Evolutionary conservation across 2,797 vertebrate species (phyloP).

Genomic region (Thalassophryne amazonica): DNA sequence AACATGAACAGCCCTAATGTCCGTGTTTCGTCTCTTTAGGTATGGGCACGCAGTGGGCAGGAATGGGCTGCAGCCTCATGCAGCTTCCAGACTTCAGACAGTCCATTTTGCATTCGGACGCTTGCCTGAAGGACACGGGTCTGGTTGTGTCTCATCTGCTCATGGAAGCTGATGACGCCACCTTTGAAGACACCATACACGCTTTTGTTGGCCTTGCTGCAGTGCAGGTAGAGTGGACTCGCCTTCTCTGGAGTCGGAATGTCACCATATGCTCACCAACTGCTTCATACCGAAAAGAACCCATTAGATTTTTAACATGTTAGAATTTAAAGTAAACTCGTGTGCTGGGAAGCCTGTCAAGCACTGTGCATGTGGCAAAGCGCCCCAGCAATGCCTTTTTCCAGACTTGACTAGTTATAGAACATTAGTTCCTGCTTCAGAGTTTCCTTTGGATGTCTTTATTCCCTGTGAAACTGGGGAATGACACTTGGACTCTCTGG

Average conservation of each 20-base stretch:
- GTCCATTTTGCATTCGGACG: constrained; percentile 87
- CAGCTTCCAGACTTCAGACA: constrained; percentile 83
- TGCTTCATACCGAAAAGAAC: too few species aligned
- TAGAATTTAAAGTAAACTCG: neutral
- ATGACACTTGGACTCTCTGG: too few species aligned
- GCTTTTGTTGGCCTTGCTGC: constrained; percentile 94
- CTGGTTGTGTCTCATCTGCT: constrained; percentile 87
- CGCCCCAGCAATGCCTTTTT: too few species aligned
- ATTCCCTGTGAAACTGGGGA: too few species aligned
- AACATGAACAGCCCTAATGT: too few species aligned
- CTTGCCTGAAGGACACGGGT: constrained; percentile 82
- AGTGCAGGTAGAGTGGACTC: constrained; percentile 83
- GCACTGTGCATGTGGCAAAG: too few species aligned
- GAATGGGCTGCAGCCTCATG: constrained; percentile 95
- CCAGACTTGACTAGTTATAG: too few species aligned
- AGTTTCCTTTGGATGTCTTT: too few species aligned
- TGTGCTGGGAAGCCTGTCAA: too few species aligned
- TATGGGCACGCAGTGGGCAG: constrained; percentile 95
- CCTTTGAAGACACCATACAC: constrained; percentile 88
- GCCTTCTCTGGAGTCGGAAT: neutral
- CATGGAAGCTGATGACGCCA: constrained; percentile 80
- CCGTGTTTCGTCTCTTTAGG: constrained; percentile 67
- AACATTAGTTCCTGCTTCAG: too few species aligned
- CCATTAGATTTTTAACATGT: too few species aligned
- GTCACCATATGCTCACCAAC: too few species aligned